These are phyloP conservation scores for Torymus tubicola DNA, from an alignment of 2,888 invertebrate genomes.

Conservation along the genomic window DNA sequence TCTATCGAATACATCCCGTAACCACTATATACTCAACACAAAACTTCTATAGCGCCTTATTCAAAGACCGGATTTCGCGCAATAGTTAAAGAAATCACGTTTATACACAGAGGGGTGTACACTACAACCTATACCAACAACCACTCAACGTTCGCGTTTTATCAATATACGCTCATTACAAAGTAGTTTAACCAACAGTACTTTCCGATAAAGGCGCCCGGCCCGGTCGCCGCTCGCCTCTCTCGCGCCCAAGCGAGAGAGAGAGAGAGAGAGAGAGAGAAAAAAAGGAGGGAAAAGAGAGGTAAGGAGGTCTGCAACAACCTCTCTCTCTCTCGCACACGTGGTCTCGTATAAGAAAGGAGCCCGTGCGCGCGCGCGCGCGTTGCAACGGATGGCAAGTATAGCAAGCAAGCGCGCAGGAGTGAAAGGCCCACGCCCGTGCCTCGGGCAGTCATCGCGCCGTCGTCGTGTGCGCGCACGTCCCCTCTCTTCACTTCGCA, in stretches of 20 bases:
- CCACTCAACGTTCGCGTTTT: conserved; percentile 16
- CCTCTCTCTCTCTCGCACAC: conserved; percentile 32
- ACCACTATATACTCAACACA: neutral
- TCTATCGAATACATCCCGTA: conserved; percentile 32
- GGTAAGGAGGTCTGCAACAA: neutral
- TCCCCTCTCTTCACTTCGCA: neutral
- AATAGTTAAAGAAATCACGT: conserved; percentile 10
- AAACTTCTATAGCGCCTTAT: neutral
- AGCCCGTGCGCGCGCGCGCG: conserved; percentile 20
- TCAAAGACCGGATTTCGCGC: conserved; percentile 5
- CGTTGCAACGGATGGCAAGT: conserved; percentile 41
- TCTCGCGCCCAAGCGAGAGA: no score
- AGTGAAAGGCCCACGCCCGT: conserved; percentile 77
- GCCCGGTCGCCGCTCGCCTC: neutral
- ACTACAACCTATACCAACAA: no score
- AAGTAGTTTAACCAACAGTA: conserved; percentile 51
- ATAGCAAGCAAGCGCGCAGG: conserved; percentile 64
- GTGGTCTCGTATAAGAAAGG: conserved; percentile 48
- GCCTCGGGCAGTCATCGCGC: conserved; percentile 71
- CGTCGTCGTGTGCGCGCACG: neutral
- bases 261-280: conserved; percentile 9
- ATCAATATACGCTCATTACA: conserved; percentile 48
- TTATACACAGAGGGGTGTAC: no score
- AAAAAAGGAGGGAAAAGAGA: conserved; percentile 18
- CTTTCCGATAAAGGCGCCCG: conserved; percentile 50